Conservation (phyloP, 2,797 vertebrate genomes). For the Artibeus lituratus region DNA sequence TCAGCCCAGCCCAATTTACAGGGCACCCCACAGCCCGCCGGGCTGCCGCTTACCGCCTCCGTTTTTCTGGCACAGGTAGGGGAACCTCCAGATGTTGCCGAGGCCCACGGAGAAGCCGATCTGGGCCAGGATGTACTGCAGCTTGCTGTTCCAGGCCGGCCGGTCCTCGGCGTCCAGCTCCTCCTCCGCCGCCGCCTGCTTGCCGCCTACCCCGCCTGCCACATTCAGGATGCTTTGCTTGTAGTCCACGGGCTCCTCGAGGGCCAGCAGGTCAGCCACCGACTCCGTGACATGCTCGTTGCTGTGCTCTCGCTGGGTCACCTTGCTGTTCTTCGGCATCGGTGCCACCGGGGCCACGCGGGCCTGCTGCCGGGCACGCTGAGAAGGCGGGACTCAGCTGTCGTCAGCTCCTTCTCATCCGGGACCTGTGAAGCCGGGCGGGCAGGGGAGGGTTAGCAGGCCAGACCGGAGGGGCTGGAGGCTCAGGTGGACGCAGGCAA, state of each 20-base stretch:
- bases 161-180: slow-evolving; percentile 89
- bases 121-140: slow-evolving; percentile 97
- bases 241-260: slow-evolving; percentile 96
- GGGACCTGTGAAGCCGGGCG: slow-evolving; percentile 60
- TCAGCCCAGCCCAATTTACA: background rate
- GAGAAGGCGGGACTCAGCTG: background rate
- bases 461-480: background rate
- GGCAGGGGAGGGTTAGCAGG: background rate
- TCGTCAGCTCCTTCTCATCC: slow-evolving; percentile 77
- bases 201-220: slow-evolving; percentile 79
- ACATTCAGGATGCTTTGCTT: slow-evolving; percentile 94
- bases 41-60: slow-evolving; percentile 90
- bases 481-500: background rate
- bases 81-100: slow-evolving; percentile 98
- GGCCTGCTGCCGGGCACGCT: slow-evolving; percentile 34
- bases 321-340: slow-evolving; percentile 98
- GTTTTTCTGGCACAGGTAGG: slow-evolving; percentile 98
- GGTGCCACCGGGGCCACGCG: background rate
- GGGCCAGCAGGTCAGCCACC: slow-evolving; percentile 94
- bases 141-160: slow-evolving; percentile 97
- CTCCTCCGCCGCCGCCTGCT: slow-evolving; percentile 82
- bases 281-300: slow-evolving; percentile 98
- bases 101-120: slow-evolving; percentile 97
- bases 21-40: fast-evolving
- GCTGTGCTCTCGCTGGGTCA: slow-evolving; percentile 94